These are phyloP conservation scores for Magallana gigas DNA, from an alignment of 1,140 invertebrate genomes.

Conservation along the genomic window DNA sequence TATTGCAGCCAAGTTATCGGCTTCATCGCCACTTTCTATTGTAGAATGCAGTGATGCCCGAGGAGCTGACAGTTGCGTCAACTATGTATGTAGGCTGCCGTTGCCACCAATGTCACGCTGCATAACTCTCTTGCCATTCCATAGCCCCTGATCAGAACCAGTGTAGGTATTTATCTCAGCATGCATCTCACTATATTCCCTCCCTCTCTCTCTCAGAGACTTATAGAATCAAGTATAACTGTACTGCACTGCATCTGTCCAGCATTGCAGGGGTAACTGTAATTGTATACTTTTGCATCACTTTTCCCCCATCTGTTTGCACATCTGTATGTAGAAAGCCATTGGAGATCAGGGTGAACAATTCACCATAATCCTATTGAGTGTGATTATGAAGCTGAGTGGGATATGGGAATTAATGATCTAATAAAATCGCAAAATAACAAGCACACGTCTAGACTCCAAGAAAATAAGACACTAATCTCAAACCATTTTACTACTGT, in stretches of 20 bases:
- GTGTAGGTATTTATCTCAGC: neutral
- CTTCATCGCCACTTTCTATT: neutral
- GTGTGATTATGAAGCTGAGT: neutral
- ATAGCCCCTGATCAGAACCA: neutral
- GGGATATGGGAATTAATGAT: neutral
- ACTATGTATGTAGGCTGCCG: neutral
- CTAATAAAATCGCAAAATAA: neutral
- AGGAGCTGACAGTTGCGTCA: neutral
- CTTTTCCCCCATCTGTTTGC: neutral
- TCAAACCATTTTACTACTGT: neutral
- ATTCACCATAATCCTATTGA: neutral
- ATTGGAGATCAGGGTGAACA: neutral
- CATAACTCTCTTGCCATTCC: neutral
- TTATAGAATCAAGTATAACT: no score
- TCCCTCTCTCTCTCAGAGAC: no score
- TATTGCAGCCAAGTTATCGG: neutral
- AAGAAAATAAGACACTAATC: neutral
- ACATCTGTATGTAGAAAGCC: neutral
- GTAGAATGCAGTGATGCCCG: neutral
- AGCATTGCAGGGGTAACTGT: no score
- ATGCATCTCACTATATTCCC: neutral
- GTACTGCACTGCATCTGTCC: no score
- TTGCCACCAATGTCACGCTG: neutral
- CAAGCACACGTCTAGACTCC: neutral
- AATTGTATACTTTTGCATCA: neutral